Evolutionary conservation across 2,888 invertebrate species (phyloP).

Genomic region (Lamproptera curius): DNA sequence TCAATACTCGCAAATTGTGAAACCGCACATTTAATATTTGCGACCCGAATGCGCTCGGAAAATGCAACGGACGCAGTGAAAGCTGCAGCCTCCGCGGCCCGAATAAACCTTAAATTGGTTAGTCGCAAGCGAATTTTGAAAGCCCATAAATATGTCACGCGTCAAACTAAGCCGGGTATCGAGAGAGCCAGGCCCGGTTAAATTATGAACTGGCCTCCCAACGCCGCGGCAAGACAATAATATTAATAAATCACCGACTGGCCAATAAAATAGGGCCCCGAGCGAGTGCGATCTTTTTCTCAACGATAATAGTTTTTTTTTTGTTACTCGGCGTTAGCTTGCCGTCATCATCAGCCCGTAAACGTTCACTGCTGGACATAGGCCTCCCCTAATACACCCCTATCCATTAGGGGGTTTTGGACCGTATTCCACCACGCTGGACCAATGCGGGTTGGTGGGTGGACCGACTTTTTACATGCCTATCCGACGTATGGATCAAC

Average conservation of each 20-base stretch:
- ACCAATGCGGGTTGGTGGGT: too few relatives aligned
- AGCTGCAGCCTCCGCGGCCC: slow-evolving; percentile 18
- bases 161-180: slow-evolving; percentile 77
- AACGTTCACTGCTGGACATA: too few relatives aligned
- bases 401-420: too few relatives aligned
- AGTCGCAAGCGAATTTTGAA: slow-evolving; percentile 63
- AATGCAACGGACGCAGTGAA: slow-evolving; percentile 12
- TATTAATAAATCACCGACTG: slow-evolving; percentile 32
- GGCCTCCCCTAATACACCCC: too few relatives aligned
- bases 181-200: slow-evolving; percentile 62
- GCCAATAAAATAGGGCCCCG: slow-evolving; percentile 12
- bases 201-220: slow-evolving; percentile 62
- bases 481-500: too few relatives aligned
- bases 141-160: slow-evolving; percentile 71
- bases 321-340: neutral
- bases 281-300: slow-evolving; percentile 6
- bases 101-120: slow-evolving; percentile 39
- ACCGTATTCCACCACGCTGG: too few relatives aligned
- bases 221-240: slow-evolving; percentile 28
- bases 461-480: too few relatives aligned
- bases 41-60: too few relatives aligned
- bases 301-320: slow-evolving; percentile 4
- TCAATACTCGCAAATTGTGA: too few relatives aligned
- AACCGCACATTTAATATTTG: too few relatives aligned
- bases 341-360: too few relatives aligned